Conservation (phyloP, 2,888 invertebrate species). For the Trichogramma dendrolimi region DNA sequence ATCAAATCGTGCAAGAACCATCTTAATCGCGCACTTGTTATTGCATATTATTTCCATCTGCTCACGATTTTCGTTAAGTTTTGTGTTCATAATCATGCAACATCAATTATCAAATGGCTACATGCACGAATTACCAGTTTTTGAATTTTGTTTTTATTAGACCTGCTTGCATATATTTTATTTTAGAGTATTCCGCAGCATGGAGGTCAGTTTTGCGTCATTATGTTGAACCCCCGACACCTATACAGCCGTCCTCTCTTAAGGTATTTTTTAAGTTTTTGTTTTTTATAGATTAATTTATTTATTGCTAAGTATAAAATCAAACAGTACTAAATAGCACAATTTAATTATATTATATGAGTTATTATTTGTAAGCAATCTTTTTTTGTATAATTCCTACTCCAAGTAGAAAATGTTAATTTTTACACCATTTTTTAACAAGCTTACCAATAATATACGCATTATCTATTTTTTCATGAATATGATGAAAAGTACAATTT, state of each 20-base stretch:
- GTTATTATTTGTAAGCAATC: slow-evolving; percentile 10
- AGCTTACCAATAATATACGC: no score
- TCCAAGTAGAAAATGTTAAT: no score
- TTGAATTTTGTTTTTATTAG: slow-evolving; percentile 25
- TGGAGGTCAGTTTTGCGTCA: slow-evolving; percentile 51
- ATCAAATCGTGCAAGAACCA: slow-evolving; percentile 12
- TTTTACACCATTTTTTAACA: no score
- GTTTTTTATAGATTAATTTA: slow-evolving; percentile 27
- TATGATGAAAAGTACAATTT: no score
- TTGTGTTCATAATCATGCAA: slow-evolving; percentile 10
- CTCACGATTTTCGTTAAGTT: not conserved
- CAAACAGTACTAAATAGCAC: not conserved
- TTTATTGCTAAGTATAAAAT: slow-evolving; percentile 4
- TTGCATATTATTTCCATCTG: slow-evolving; percentile 7
- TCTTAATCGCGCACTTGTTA: slow-evolving; percentile 3
- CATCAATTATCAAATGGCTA: slow-evolving; percentile 17
- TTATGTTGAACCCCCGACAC: slow-evolving; percentile 45
- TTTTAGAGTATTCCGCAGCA: slow-evolving; percentile 50
- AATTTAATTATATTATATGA: slow-evolving; percentile 6
- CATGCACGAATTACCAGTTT: slow-evolving; percentile 21
- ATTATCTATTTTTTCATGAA: no score
- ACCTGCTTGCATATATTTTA: slow-evolving; percentile 32
- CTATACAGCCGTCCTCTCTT: slow-evolving; percentile 44
- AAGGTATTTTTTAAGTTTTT: slow-evolving; percentile 30
- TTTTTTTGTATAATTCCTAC: not conserved